Base-by-base conservation (phyloP, 2,797 vertebrate genomes). In the Argya squamiceps region DNA sequence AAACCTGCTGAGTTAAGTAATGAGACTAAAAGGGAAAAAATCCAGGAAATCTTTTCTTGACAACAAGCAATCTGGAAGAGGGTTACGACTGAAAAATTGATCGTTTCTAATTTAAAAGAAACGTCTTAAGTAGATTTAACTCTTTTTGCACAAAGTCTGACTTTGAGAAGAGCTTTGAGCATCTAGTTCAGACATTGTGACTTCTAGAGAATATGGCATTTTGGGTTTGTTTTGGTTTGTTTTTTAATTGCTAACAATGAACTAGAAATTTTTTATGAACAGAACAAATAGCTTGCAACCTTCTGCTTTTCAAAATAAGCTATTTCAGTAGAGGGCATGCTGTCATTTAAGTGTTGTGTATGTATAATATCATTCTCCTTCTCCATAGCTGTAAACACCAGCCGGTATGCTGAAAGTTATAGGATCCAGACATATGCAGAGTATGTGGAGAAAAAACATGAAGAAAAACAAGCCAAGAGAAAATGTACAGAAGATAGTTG, bases 381-480 rank as follows among this genome's bases (percentile, higher is more conserved):
- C 73, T 59, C 93, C 46, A 10, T 88, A 99, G 99, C 99, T 50
- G 98, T 99, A 95, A 99, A 99, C 98, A 99, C 99, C 96, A 99
- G 99, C 97, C 99, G 98, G 93, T 99, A 99, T 7, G 99, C 99
- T 27, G 99, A 99, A 98, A 99, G 99, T 93, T 99, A 99, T 89
- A 98, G 98, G 91, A 99, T 99, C 98, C 99, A 99, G 98, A 99
- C 99, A 2, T 99, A 99, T 9, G 99, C 99, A 5, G 99, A 99
- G 44, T 99, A 99, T 93, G 89, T 99, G 93, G 98, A 99, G 89
- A 98, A 97, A 64, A 99, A 97, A 88, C 98, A 98, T 12, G 98
- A 99, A 90, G 98, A 98, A 69, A 98, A 98, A 77, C 96, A 94
- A 26, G 74, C 95, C 44, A 98, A 98, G 91, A 97, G 98, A 26